phyloP scores from a whole-genome alignment of 2,797 vertebrate species.

The Acanthurus lineatus region DNA sequence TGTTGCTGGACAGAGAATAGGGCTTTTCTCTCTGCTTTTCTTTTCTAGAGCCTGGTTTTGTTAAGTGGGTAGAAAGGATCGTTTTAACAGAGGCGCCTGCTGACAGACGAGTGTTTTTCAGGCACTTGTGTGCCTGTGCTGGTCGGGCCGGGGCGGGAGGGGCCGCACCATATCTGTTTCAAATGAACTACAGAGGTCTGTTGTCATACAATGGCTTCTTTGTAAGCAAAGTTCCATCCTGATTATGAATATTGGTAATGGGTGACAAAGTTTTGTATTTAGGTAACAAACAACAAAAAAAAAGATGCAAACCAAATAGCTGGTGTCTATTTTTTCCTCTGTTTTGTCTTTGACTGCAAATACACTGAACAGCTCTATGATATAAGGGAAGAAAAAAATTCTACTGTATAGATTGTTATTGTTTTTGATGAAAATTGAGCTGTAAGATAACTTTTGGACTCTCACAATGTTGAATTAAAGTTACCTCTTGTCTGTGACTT shows the following conservation, averaged over 20 bases:
- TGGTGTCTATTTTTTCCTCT: slow-evolving; percentile 84
- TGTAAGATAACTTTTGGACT: slow-evolving; percentile 99
- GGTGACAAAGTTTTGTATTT: slow-evolving; percentile 84
- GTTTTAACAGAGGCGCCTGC: slow-evolving; percentile 81
- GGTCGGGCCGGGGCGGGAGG: slow-evolving; percentile 62
- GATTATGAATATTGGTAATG: slow-evolving; percentile 80
- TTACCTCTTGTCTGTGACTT: slow-evolving; percentile 99
- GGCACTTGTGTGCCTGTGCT: slow-evolving; percentile 73
- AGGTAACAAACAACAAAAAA: slow-evolving; percentile 78
- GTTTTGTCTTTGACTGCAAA: slow-evolving; percentile 91
- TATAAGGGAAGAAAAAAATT: slow-evolving; percentile 89
- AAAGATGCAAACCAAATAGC: slow-evolving; percentile 86
- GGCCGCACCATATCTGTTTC: slow-evolving; percentile 79
- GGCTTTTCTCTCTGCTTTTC: slow-evolving; percentile 81
- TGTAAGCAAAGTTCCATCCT: slow-evolving; percentile 79
- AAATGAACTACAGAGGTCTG: slow-evolving; percentile 82
- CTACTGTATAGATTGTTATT: slow-evolving; percentile 99
- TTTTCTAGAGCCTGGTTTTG: slow-evolving; percentile 78
- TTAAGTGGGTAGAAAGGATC: slow-evolving; percentile 76
- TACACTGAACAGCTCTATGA: slow-evolving; percentile 98
- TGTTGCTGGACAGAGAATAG: slow-evolving; percentile 81
- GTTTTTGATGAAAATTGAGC: slow-evolving; percentile 98
- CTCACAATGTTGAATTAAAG: slow-evolving; percentile 99
- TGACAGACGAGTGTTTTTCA: slow-evolving; percentile 81
- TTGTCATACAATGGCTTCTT: slow-evolving; percentile 85